Percentiles rank a stretch among this genome's conserved stretches.
These are phyloP conservation scores for Formica selysi DNA, from an alignment of 1,140 invertebrate genomes.

Conservation along the genomic window DNA sequence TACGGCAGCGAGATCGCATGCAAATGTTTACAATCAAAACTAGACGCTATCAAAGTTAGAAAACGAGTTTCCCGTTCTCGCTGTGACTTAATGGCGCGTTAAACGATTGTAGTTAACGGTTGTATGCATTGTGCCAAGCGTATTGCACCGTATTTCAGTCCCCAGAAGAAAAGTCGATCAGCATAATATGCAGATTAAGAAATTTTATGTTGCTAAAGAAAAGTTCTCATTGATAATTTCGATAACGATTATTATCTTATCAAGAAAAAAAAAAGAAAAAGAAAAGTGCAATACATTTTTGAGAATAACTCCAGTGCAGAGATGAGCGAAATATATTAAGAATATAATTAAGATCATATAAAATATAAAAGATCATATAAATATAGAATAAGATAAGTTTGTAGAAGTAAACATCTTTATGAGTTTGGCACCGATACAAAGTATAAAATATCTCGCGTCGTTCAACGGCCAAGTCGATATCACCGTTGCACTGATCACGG, in stretches of 20 bases:
- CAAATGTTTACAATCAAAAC: conserved; percentile 31
- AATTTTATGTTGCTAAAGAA: neutral
- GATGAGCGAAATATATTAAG: too few relatives aligned
- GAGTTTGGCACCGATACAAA: neutral
- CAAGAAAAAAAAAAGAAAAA: neutral
- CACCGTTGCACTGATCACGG: conserved; percentile 7
- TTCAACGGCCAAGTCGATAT: neutral
- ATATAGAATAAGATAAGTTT: neutral
- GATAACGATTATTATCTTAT: neutral
- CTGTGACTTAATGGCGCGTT: conserved; percentile 1
- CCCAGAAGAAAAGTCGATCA: neutral
- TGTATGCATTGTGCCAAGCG: neutral
- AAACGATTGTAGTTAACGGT: neutral
- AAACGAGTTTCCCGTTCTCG: neutral
- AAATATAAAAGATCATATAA: too few relatives aligned
- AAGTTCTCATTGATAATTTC: neutral
- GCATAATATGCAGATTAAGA: neutral
- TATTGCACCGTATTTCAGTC: neutral
- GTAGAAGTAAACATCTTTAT: conserved; percentile 15
- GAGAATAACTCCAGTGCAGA: neutral
- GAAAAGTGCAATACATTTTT: neutral
- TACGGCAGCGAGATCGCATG: neutral
- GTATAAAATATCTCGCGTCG: neutral
- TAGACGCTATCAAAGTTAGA: conserved; percentile 23
- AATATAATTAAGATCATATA: too few relatives aligned